Evolutionary conservation across 2,888 invertebrate genomes (phyloP).

Genomic region (Callimorpha dominula): DNA sequence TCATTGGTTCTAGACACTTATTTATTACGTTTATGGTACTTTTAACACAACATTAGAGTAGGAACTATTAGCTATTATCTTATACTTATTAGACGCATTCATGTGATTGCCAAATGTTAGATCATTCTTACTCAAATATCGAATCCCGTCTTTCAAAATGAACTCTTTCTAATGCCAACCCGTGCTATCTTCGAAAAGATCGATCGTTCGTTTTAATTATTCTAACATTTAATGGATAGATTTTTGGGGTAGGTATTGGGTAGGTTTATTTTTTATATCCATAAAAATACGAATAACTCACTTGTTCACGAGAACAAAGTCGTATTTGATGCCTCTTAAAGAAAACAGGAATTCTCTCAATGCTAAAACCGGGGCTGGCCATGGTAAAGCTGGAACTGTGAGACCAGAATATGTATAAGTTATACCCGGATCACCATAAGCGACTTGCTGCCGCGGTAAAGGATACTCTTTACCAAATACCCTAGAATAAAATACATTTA

Average conservation of each 20-base stretch:
- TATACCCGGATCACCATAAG: constrained; percentile 89
- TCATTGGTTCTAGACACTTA: too few relatives aligned
- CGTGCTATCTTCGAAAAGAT: not conserved
- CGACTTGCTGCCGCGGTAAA: constrained; percentile 90
- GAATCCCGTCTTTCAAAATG: too few relatives aligned
- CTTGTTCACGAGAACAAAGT: constrained; percentile 90
- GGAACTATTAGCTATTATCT: too few relatives aligned
- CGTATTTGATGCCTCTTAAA: constrained; percentile 86
- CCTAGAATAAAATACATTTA: constrained; percentile 60
- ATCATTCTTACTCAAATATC: too few relatives aligned
- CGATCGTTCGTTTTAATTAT: not conserved
- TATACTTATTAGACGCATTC: too few relatives aligned
- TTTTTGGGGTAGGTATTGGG: not conserved
- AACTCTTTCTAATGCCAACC: not conserved
- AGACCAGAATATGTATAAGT: constrained; percentile 89
- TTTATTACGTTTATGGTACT: too few relatives aligned
- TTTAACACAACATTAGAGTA: too few relatives aligned
- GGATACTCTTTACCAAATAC: constrained; percentile 89
- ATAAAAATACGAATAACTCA: constrained; percentile 60
- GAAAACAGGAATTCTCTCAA: constrained; percentile 82
- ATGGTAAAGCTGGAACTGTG: constrained; percentile 88
- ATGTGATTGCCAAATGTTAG: too few relatives aligned
- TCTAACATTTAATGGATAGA: not conserved
- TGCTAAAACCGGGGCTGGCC: constrained; percentile 84
- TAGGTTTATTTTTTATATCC: not conserved